These are phyloP conservation scores for Drosophila grimshawi DNA, from an alignment of 1,140 invertebrate genomes.

Conservation along the genomic window DNA sequence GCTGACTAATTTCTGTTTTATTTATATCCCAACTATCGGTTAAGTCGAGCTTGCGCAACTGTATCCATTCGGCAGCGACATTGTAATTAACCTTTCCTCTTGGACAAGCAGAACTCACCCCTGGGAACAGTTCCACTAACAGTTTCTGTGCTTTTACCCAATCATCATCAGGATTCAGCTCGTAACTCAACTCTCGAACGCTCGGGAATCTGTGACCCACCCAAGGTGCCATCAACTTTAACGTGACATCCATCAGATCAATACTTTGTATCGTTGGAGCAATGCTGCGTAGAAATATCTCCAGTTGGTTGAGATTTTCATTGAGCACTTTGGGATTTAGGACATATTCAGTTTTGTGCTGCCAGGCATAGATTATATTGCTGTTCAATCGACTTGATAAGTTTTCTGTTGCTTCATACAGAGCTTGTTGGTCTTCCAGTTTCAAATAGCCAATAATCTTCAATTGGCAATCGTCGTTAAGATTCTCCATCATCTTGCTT, in stretches of 20 bases:
- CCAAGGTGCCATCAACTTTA: background rate
- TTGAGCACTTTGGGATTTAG: background rate
- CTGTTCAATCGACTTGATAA: background rate
- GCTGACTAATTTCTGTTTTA: background rate
- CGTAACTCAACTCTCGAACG: constrained; percentile 1
- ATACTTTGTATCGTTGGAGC: constrained; percentile 1
- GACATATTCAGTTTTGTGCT: background rate
- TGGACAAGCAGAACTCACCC: background rate
- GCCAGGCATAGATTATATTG: constrained; percentile 19
- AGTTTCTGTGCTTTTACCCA: background rate
- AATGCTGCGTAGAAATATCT: constrained; percentile 7
- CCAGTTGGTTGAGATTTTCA: background rate
- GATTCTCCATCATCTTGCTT: constrained; percentile 8
- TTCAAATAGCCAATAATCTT: constrained; percentile 7
- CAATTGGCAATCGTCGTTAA: constrained; percentile 29
- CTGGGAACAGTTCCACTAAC: constrained; percentile 15
- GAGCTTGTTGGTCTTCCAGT: background rate
- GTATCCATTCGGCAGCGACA: background rate
- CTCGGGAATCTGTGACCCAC: background rate
- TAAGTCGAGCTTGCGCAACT: constrained; percentile 23
- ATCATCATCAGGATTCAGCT: background rate
- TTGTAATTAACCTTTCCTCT: background rate
- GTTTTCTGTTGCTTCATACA: constrained; percentile 17
- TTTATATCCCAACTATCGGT: background rate
- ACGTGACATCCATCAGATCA: background rate